Evolutionary conservation across 2,888 invertebrate species (phyloP), one percentile per base, ranked within the genome.

Genomic region (Patella ulyssiponensis): DNA sequence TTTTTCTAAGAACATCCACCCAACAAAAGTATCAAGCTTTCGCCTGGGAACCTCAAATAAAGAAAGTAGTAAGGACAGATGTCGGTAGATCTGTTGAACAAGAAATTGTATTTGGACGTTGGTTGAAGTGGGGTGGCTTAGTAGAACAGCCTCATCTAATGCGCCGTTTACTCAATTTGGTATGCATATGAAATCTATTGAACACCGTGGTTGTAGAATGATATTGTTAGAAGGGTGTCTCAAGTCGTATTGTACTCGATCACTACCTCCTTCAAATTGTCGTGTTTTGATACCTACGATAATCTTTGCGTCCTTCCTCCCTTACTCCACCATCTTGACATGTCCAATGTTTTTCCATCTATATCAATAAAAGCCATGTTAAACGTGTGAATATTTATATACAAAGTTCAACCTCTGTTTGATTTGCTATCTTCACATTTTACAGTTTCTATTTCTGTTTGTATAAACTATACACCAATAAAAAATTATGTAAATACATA

Each of bases 1-100:
- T 64, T 64, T 64, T 64, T 64, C 23, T 64, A 12, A 64, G 64
- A 64, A 64, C 64, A 64, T 64, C 64, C 64, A 64, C 64, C 64
- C 64, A 64, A 64, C 64, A 64, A 64, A 64, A 20, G 64, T 64
- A 64, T 64, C 64, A 64, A 64, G 64, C 64, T 64, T 64, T 64
- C 12, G 64, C 64, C 64, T 64, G 64, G 64, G 64, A 64, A 64
- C 64, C 23, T 64, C 64, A 64, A 64, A 64, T 64, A 64, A 23
- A 64, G 64, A 64, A 64, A 64, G 64, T 64, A 23, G 64, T 64
- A 23, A 20, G 64, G 64, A 64, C 64, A 64, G 64, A 64, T 64
- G 64, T 64, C 23, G 23, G 20, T 64, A 64, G 12, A 64, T 20
- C 20, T 20, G 23, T 20, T 23, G 20, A 64, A 64, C 20, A 12